Conservation (phyloP, 2,888 invertebrate species). For the Notocelia uddmanniana region DNA sequence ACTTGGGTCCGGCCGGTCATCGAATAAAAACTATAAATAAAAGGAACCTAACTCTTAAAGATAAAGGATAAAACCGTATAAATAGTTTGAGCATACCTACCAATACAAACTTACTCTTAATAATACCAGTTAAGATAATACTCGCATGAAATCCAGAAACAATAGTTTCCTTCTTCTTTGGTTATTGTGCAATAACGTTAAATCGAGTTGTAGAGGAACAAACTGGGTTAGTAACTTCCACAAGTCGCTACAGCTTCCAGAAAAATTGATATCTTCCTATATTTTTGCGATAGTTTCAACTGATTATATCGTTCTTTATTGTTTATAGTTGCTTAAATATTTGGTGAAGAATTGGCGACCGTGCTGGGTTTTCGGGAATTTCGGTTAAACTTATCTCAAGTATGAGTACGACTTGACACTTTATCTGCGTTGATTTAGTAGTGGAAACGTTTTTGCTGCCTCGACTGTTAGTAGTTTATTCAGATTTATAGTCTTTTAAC, state of each 20-base stretch:
- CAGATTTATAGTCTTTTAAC: too few relatives aligned
- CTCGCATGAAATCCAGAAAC: conserved; percentile 44
- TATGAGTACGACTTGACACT: too few relatives aligned
- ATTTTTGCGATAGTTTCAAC: conserved; percentile 42
- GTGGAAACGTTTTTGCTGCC: too few relatives aligned
- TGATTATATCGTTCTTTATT: conserved; percentile 42
- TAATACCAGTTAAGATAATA: conserved; percentile 46
- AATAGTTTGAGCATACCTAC: conserved; percentile 14
- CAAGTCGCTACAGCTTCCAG: conserved; percentile 33
- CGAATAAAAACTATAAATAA: conserved; percentile 8
- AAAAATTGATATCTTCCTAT: conserved; percentile 44
- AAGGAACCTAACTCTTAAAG: background rate
- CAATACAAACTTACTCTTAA: conserved; percentile 37
- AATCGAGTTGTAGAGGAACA: conserved; percentile 41
- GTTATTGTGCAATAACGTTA: conserved; percentile 45
- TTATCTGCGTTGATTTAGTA: too few relatives aligned
- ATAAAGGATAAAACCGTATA: conserved; percentile 13
- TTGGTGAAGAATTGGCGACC: background rate
- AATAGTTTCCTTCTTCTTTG: conserved; percentile 43
- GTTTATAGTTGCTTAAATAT: conserved; percentile 19
- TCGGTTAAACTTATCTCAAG: background rate
- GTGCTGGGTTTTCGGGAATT: background rate
- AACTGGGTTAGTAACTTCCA: conserved; percentile 43
- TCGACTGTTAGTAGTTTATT: too few relatives aligned
- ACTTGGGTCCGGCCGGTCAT: too few relatives aligned